Base-by-base conservation (phyloP, 1,140 invertebrate species). In the Melanaphis sacchari region DNA sequence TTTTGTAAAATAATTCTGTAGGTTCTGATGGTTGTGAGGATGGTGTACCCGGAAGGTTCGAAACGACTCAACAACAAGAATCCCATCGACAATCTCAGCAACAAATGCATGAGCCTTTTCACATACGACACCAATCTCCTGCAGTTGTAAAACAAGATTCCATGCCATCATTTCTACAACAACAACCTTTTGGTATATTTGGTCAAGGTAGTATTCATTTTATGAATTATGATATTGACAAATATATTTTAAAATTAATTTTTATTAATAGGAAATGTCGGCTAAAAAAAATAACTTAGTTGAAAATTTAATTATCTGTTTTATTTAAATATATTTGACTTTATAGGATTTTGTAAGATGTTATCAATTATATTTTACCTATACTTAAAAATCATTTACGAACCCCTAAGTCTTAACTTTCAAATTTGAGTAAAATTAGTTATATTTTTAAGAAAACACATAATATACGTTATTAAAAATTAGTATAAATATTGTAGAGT, bases 1-100 rank as follows among this genome's bases (percentile, higher is more conserved):
- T 66, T 76, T 76, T 18, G 36, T 76, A 76, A 40, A 84, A 84
- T 40, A 24, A 82, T 40, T 82, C 24, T 91, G 40, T n/a, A 93
- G 91, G 91, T 85, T 93, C 91, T 36, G 91, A 93, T 84, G 91
- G 91, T 52, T 93, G 76, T 22, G 91, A 93, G 1, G 91, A 93
- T 41, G 91, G 91, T 18, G 31, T 93, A 52, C 26, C 76, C 5
- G 76, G 36, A 26, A 82, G 81, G 36, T 93, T 93, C 7, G 91
- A 93, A 93, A 52, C 81, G 24, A 36, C 36, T n/a, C 91, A 54
- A 40, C 91, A 52, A 52, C 91, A 93, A 31, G 81, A 93, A 52
- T 38, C 31, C 22, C 81, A 54, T 0, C n/a, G 46, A 41, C 91
- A 84, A 40, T 26, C n/a, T 31, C 90, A 82, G 22, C 90, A 41